These are phyloP conservation scores for Eupithecia centaureata DNA, from an alignment of 2,888 invertebrate genomes.

Conservation along the genomic window DNA sequence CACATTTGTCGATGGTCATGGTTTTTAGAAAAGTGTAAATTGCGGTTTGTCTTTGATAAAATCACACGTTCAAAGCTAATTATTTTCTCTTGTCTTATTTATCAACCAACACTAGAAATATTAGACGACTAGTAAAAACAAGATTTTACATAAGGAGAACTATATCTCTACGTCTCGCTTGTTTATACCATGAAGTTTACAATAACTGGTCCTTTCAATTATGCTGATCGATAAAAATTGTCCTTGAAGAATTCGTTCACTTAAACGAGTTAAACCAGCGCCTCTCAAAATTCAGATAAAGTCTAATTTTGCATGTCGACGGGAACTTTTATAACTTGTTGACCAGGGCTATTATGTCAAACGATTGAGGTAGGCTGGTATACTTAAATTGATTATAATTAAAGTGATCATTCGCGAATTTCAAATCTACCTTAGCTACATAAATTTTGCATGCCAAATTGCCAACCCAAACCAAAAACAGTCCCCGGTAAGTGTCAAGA, in stretches of 20 bases:
- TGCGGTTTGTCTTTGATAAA: too few relatives aligned
- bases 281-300: not conserved
- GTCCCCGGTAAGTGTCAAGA: too few relatives aligned
- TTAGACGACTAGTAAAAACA: too few relatives aligned
- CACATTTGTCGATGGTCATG: conserved; percentile 6
- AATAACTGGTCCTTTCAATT: not conserved
- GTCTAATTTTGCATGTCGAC: not conserved
- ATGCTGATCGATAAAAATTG: not conserved
- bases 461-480: not conserved
- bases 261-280: not conserved
- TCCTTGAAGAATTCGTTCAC: not conserved
- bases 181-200: not conserved
- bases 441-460: too few relatives aligned
- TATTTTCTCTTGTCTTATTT: too few relatives aligned
- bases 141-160: not conserved
- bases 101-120: too few relatives aligned
- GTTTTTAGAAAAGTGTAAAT: not conserved
- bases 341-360: not conserved
- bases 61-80: too few relatives aligned
- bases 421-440: too few relatives aligned
- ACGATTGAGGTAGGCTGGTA: not conserved
- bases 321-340: not conserved
- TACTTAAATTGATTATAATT: not conserved
- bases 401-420: too few relatives aligned
- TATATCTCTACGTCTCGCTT: too few relatives aligned